These are phyloP conservation scores for Drosophila longiperda DNA, from an alignment of 2,888 invertebrate genomes.

Conservation along the genomic window DNA sequence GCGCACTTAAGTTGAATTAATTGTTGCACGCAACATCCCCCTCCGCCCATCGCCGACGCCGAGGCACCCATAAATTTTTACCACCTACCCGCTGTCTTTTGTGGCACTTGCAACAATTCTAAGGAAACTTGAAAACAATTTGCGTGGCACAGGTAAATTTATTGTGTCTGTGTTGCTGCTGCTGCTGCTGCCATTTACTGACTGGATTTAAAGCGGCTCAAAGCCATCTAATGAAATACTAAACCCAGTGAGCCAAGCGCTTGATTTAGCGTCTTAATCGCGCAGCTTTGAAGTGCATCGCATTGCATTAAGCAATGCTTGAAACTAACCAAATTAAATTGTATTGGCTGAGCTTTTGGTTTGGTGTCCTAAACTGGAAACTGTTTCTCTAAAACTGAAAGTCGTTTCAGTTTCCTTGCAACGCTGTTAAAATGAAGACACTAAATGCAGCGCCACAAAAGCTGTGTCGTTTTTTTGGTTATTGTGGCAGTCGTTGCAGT, in stretches of 20 bases:
- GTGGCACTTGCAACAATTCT: conserved; percentile 65
- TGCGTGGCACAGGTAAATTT: conserved; percentile 55
- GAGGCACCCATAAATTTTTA: conserved; percentile 50
- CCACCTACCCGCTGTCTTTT: conserved; percentile 41
- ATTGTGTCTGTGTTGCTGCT: conserved; percentile 35
- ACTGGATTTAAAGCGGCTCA: conserved; percentile 58
- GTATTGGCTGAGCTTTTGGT: conserved; percentile 25
- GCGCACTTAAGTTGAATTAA: conserved; percentile 78
- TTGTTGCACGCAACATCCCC: conserved; percentile 53
- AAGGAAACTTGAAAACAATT: conserved; percentile 61
- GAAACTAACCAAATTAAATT: conserved; percentile 42
- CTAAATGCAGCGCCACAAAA: conserved; percentile 59
- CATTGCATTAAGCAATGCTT: conserved; percentile 26
- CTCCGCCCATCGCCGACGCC: conserved; percentile 14
- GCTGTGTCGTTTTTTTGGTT: conserved; percentile 47
- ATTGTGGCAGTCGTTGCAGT: conserved; percentile 49
- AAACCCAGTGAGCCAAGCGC: conserved; percentile 51
- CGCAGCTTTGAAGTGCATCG: conserved; percentile 41
- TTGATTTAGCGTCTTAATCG: conserved; percentile 48
- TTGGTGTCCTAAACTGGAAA: conserved; percentile 16
- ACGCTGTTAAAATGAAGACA: conserved; percentile 70
- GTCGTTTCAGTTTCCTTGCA: conserved; percentile 42
- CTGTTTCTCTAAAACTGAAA: conserved; percentile 34
- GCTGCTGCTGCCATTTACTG: conserved; percentile 19
- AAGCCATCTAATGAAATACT: conserved; percentile 76